These are phyloP conservation scores for Nematostella vectensis DNA, from an alignment of 92 coral and sea anemone genomes.

Conservation along the genomic window DNA sequence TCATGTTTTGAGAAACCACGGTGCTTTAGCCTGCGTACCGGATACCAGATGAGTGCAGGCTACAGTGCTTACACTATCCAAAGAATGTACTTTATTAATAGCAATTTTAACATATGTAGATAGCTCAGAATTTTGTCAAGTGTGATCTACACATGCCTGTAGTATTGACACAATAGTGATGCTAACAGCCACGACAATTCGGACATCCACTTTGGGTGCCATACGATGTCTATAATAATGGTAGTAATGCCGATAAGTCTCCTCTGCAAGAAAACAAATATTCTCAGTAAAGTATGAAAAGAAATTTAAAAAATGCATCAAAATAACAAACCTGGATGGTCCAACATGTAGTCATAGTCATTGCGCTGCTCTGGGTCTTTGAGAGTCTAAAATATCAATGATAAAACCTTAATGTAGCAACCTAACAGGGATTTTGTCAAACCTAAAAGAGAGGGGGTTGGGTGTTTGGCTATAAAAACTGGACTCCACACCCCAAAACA, in stretches of 20 bases:
- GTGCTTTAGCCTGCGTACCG: too few species aligned
- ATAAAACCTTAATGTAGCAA: too few species aligned
- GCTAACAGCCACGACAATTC: slow-evolving; percentile 84
- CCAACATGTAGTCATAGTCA: slow-evolving; percentile 99
- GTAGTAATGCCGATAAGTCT: slow-evolving; percentile 90
- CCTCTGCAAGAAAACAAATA: slow-evolving; percentile 57
- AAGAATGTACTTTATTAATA: too few species aligned
- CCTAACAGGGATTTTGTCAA: too few species aligned
- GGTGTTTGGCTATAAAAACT: too few species aligned
- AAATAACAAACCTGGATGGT: slow-evolving; percentile 67
- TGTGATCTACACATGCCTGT: slow-evolving; percentile 84
- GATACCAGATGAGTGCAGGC: too few species aligned
- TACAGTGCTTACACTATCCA: too few species aligned
- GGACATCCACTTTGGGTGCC: slow-evolving; percentile 89
- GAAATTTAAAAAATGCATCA: neutral
- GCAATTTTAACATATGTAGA: too few species aligned
- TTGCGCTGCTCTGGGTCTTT: slow-evolving; percentile 92
- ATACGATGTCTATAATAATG: slow-evolving; percentile 86
- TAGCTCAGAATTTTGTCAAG: too few species aligned
- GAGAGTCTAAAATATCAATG: slow-evolving; percentile 54
- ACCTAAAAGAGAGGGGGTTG: too few species aligned
- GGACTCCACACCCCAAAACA: too few species aligned
- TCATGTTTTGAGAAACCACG: too few species aligned
- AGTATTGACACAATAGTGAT: slow-evolving; percentile 82
- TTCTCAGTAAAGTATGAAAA: neutral